Evolutionary conservation across 2,797 vertebrate genomes (phyloP).

Genomic region (Aeoliscus strigatus): DNA sequence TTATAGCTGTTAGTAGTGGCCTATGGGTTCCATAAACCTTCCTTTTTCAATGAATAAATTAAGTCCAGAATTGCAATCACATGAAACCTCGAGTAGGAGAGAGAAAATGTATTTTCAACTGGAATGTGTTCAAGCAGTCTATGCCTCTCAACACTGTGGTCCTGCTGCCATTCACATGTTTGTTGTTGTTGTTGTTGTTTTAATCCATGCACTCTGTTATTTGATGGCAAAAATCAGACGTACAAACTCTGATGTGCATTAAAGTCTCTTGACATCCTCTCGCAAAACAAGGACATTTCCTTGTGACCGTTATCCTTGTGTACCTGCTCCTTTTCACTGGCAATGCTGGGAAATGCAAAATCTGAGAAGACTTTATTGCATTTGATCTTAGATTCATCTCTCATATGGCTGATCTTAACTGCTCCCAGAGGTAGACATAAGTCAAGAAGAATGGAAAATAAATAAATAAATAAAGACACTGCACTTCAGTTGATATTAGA

Average conservation of each 20-base stretch:
- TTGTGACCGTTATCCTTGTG: constrained; percentile 51
- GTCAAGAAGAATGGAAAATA: constrained; percentile 54
- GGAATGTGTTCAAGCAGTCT: constrained; percentile 33
- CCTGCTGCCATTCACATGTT: constrained; percentile 14
- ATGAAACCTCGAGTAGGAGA: too few relatives aligned
- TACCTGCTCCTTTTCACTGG: constrained; percentile 43
- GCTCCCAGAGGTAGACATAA: constrained; percentile 60
- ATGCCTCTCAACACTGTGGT: constrained; percentile 16
- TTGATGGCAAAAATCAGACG: constrained; percentile 45
- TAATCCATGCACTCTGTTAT: constrained; percentile 20
- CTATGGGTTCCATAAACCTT: too few relatives aligned
- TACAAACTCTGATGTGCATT: constrained; percentile 39
- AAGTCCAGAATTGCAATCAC: constrained; percentile 27
- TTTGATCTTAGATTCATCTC: constrained; percentile 68
- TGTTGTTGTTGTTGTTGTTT: constrained; percentile 6
- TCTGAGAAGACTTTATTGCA: constrained; percentile 57
- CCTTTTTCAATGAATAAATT: constrained; percentile 17
- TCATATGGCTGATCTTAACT: constrained; percentile 48
- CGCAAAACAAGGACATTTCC: constrained; percentile 46
- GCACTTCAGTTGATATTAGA: constrained; percentile 65
- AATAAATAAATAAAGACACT: constrained; percentile 48
- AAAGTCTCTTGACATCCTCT: constrained; percentile 47
- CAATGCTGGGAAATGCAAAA: constrained; percentile 60
- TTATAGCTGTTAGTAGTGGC: too few relatives aligned
- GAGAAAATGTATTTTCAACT: constrained; percentile 27